These are phyloP conservation scores for Nycticryphes semicollaris DNA, from an alignment of 2,113 vertebrate species.

Conservation along the genomic window DNA sequence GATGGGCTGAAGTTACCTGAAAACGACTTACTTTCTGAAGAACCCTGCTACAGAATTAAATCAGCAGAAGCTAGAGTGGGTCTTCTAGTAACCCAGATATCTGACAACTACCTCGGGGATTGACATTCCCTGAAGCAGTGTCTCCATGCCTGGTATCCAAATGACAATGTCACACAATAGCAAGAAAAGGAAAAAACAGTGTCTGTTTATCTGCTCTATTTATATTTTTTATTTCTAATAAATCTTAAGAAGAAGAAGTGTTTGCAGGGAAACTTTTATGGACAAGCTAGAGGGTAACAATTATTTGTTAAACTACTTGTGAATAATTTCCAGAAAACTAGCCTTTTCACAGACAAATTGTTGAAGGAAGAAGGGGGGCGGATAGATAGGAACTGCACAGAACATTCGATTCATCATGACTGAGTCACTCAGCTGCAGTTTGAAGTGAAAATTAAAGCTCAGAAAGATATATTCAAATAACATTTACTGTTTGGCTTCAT, in stretches of 20 bases:
- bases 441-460: slow-evolving; percentile 14
- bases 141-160: not conserved
- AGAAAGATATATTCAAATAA: not conserved
- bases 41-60: not conserved
- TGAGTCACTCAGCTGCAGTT: not conserved
- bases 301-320: not conserved
- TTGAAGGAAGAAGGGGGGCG: not conserved
- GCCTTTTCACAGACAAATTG: not conserved
- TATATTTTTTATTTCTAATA: not conserved
- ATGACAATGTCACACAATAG: not conserved
- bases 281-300: not conserved
- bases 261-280: not conserved
- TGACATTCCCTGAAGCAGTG: not conserved
- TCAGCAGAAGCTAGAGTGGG: not conserved
- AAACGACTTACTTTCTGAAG: not conserved
- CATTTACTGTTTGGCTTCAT: not conserved
- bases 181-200: not conserved
- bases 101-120: not conserved
- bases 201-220: not conserved
- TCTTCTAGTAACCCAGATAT: not conserved
- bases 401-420: not conserved
- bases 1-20: not conserved
- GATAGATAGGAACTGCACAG: not conserved
- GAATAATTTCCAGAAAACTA: not conserved
- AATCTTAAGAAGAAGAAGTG: not conserved